A percentile compares a stretch with the other conserved stretches of the same genome.
Evolutionary conservation across 1,140 invertebrate genomes (phyloP).

Genomic region (Megathymus violae): DNA sequence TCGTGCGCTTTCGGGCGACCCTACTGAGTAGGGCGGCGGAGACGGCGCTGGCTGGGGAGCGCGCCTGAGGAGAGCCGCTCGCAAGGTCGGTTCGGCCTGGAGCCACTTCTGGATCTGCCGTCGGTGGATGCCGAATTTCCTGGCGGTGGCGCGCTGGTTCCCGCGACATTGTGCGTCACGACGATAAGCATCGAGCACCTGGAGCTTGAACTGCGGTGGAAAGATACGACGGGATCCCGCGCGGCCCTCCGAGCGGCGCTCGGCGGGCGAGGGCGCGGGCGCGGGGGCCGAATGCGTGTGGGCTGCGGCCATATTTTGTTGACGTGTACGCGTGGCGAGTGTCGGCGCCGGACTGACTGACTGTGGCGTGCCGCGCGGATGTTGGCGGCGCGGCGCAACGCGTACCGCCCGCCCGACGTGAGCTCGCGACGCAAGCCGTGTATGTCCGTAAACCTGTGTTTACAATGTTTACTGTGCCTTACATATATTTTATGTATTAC

Average conservation of each 20-base stretch:
- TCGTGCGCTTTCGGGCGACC: constrained; percentile 72
- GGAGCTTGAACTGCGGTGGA: constrained; percentile 92
- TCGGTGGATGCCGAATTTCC: constrained; percentile 93
- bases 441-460: constrained; percentile 58
- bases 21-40: constrained; percentile 67
- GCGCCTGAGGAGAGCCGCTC: constrained; percentile 86
- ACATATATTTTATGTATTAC: no score
- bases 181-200: constrained; percentile 93
- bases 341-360: constrained; percentile 81
- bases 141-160: constrained; percentile 92
- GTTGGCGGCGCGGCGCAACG: constrained; percentile 86
- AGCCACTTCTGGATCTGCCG: constrained; percentile 95
- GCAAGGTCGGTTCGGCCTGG: constrained; percentile 90
- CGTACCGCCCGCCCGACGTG: constrained; percentile 69
- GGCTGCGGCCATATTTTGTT: constrained; percentile 64
- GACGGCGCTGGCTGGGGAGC: constrained; percentile 71
- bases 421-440: constrained; percentile 73
- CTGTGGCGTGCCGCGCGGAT: constrained; percentile 66
- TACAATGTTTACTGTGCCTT: constrained; percentile 44
- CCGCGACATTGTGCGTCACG: constrained; percentile 92
- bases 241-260: constrained; percentile 83
- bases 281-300: constrained; percentile 71
- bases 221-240: constrained; percentile 91
- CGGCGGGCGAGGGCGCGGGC: constrained; percentile 69
- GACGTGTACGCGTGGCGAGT: constrained; percentile 68